A percentile compares a stretch with the other conserved stretches of the same genome.
Conservation (phyloP, 2,888 invertebrate species). For the Pharmacophagus antenor region DNA sequence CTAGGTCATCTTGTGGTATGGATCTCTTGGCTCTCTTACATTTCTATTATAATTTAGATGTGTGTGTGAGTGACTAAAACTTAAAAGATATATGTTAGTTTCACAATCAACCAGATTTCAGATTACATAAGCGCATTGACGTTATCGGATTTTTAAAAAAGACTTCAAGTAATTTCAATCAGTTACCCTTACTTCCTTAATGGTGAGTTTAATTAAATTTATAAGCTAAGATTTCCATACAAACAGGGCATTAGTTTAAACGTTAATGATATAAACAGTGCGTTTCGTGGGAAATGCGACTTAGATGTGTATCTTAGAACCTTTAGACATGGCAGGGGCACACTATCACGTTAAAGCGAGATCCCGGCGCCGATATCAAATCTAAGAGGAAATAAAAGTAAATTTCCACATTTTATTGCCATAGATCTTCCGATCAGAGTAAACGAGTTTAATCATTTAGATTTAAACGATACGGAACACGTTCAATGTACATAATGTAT, state of each 20-base stretch:
- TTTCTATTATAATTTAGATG: too few relatives aligned
- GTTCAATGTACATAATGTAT: background rate
- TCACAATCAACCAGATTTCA: too few relatives aligned
- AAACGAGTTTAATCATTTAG: constrained; percentile 3
- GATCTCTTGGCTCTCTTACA: too few relatives aligned
- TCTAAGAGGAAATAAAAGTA: constrained; percentile 35
- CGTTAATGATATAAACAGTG: constrained; percentile 13
- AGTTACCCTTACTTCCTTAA: background rate
- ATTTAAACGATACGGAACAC: background rate
- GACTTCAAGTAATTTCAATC: background rate
- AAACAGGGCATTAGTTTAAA: constrained; percentile 14
- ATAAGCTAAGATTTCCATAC: constrained; percentile 13
- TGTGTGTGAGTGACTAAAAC: too few relatives aligned
- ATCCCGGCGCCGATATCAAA: constrained; percentile 34
- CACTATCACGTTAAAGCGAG: constrained; percentile 29
- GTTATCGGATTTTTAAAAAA: background rate
- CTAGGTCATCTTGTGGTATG: too few relatives aligned
- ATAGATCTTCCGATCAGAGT: constrained; percentile 23
- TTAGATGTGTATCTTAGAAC: constrained; percentile 22
- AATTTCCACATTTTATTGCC: constrained; percentile 33
- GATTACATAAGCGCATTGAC: too few relatives aligned
- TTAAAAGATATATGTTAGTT: too few relatives aligned
- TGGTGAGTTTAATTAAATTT: constrained; percentile 8
- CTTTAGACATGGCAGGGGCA: constrained; percentile 25
- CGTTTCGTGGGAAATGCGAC: constrained; percentile 17